Base-by-base conservation (phyloP, 2,797 vertebrate genomes). In the Agapornis canus region DNA sequence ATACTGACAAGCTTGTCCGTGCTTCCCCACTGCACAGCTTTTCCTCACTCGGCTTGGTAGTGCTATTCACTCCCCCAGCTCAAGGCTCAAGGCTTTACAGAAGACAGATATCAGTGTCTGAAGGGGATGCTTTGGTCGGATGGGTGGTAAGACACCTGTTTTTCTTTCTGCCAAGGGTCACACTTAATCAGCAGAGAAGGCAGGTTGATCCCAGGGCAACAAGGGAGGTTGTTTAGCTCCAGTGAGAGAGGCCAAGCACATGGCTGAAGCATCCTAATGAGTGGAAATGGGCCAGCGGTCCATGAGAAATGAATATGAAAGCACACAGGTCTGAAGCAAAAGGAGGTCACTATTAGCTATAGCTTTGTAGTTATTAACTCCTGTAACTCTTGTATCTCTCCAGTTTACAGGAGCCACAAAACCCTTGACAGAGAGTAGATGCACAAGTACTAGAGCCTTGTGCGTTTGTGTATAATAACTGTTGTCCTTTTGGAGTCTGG, bases 1-100 rank as follows among this genome's bases (percentile, higher is more conserved):
- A 10, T 31, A 5, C 14, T 13, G n/a, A 42, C 0, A 5, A 31
- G 22, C 39, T 19, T 13, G 2, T 22, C 13, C 7, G 22, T 43
- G 22, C 76, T 70, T 82, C 31, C 13, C 25, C 31, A 8, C n/a
- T 29, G 47, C 42, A 13, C 52, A 42, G 42, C 54, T 64, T 66
- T 51, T 80, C 45, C n/a, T 37, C 3, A 0, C 23, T 12, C 0
- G 2, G 39, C 35, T 66, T 39, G 9, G 29, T 26, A 37, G 17
- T 19, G 26, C 13, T 89, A 68, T 52, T 87, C 49, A 13, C 19
- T 43, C 5, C 7, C 6, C 15, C 12, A 4, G 17, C 20, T 9
- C 18, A 12, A 12, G 26, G 16, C 56, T 84, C 18, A 8, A 20
- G 45, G 75, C 29, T 85, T 57, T 39, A 15, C 23, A 47, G 47